Conservation (phyloP, 1,140 invertebrate species). For the Atta texana region DNA sequence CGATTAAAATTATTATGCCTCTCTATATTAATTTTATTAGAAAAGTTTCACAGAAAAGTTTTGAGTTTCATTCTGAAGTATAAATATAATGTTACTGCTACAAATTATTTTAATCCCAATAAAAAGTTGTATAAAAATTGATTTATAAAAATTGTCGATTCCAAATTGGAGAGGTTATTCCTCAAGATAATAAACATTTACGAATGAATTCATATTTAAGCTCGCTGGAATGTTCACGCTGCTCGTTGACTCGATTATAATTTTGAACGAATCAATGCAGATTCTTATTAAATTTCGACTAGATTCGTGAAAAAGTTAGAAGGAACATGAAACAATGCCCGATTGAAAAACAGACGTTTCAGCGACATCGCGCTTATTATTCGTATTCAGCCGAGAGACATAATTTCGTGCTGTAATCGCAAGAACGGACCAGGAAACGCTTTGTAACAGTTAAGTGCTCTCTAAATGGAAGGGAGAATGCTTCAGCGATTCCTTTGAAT, state of each 20-base stretch:
- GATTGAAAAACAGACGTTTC: constrained; percentile 62
- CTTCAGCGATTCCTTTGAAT: constrained; percentile 42
- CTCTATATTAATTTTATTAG: neutral
- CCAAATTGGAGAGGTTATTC: neutral
- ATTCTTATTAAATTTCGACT: constrained; percentile 58
- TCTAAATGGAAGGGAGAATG: constrained; percentile 43
- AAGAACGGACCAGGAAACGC: constrained; percentile 43
- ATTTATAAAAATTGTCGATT: neutral
- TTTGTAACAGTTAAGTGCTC: constrained; percentile 61
- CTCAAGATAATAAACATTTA: neutral
- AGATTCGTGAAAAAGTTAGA: constrained; percentile 63
- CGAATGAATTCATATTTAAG: neutral
- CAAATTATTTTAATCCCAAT: neutral
- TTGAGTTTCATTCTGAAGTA: neutral
- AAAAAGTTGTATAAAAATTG: neutral
- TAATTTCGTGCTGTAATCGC: constrained; percentile 56
- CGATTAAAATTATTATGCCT: neutral
- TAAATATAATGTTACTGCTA: neutral
- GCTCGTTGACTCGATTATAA: neutral
- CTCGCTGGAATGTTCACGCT: neutral
- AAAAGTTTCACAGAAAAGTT: neutral
- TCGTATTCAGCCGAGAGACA: constrained; percentile 59
- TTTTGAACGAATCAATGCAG: constrained; percentile 19
- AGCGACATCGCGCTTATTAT: constrained; percentile 62
- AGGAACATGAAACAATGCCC: constrained; percentile 22